These are phyloP conservation scores for Uria aalge DNA, from an alignment of 2,113 vertebrate genomes.

Conservation along the genomic window DNA sequence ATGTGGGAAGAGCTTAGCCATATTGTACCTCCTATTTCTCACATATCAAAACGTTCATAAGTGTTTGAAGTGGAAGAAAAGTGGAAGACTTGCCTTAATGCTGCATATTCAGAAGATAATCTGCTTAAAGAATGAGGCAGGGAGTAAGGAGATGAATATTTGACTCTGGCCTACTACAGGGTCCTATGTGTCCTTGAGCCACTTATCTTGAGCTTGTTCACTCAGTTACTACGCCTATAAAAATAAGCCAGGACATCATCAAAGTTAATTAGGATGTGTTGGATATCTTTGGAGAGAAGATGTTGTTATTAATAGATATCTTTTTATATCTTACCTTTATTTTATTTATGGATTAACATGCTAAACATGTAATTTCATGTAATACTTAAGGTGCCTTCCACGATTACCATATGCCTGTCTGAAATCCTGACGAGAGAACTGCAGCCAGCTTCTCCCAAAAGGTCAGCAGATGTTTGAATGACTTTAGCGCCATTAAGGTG, in stretches of 20 bases:
- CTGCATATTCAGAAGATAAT: background rate
- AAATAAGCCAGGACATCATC: constrained; percentile 12
- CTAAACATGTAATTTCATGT: background rate
- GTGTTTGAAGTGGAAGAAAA: background rate
- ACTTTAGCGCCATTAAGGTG: background rate
- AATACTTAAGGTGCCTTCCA: background rate
- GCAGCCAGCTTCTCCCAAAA: background rate
- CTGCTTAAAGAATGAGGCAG: fast-evolving
- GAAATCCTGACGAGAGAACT: background rate
- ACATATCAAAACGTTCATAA: background rate
- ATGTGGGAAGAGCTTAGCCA: background rate
- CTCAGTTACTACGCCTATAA: background rate
- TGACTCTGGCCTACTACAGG: background rate
- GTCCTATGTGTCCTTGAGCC: background rate
- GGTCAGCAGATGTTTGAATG: background rate
- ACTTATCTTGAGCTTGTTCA: background rate
- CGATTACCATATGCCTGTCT: background rate
- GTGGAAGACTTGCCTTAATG: background rate
- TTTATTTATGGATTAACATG: background rate
- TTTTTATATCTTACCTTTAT: background rate
- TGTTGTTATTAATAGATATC: background rate
- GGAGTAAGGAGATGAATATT: background rate
- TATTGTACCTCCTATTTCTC: background rate
- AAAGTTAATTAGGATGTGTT: constrained; percentile 26
- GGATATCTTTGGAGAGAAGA: background rate